A percentile compares a stretch with the other conserved stretches of the same genome.
These are phyloP conservation scores for Heliconius erato DNA, from an alignment of 2,888 invertebrate species.

Conservation along the genomic window DNA sequence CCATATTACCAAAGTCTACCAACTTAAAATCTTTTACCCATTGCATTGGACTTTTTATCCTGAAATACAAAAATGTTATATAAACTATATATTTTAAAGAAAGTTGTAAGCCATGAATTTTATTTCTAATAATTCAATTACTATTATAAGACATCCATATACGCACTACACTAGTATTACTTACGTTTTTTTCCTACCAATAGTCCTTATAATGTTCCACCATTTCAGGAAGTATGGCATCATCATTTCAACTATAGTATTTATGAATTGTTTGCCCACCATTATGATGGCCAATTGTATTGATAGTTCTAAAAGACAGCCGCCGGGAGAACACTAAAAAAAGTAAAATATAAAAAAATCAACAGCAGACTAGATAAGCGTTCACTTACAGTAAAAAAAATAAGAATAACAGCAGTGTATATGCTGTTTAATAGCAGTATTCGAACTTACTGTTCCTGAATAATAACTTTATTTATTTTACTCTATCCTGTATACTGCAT, in stretches of 20 bases:
- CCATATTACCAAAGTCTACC: conserved; percentile 93
- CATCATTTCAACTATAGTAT: conserved; percentile 94
- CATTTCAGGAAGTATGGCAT: conserved; percentile 92
- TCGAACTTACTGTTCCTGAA: too few species aligned
- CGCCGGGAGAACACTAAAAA: conserved; percentile 94
- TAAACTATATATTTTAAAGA: neutral
- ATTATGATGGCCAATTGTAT: conserved; percentile 98
- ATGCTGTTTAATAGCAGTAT: too few species aligned
- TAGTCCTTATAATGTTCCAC: conserved; percentile 88
- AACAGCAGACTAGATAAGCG: neutral
- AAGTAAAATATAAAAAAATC: neutral
- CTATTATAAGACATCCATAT: too few species aligned
- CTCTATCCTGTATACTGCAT: too few species aligned
- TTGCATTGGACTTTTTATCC: conserved; percentile 85
- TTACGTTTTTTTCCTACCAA: conserved; percentile 78
- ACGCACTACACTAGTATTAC: conserved; percentile 35
- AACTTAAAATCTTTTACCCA: conserved; percentile 97
- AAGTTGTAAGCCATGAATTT: too few species aligned
- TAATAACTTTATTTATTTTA: too few species aligned
- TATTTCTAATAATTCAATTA: too few species aligned
- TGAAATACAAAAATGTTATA: conserved; percentile 55
- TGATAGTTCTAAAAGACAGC: conserved; percentile 96
- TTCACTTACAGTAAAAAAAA: neutral
- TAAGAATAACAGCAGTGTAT: too few species aligned
- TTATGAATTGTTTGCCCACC: conserved; percentile 98